Conservation (phyloP, 2,797 vertebrate genomes). For the Avahi laniger region DNA sequence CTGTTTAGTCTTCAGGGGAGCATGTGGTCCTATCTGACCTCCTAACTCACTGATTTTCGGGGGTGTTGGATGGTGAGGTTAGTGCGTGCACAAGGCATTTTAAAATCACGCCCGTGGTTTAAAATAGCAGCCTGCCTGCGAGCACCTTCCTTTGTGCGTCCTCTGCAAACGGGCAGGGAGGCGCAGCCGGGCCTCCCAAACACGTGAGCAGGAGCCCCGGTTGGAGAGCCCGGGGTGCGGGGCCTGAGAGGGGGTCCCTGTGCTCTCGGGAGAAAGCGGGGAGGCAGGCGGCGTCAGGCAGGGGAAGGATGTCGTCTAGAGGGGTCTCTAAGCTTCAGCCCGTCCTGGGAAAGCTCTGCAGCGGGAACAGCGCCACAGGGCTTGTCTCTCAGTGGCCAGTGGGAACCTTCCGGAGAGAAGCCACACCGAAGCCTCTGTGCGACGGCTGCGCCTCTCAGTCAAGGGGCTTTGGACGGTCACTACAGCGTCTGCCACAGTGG, state of each 20-base stretch:
- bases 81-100: background rate
- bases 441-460: background rate
- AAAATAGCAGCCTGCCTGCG: background rate
- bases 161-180: background rate
- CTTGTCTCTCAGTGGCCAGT: background rate
- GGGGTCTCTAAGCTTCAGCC: background rate
- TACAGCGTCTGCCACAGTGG: fast-evolving
- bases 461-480: background rate
- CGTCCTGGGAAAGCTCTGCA: background rate
- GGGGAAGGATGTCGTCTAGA: background rate
- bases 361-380: background rate
- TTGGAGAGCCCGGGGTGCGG: background rate
- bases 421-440: background rate
- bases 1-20: background rate
- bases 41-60: background rate
- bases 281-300: background rate
- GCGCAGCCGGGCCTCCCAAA: background rate
- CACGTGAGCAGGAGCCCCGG: background rate
- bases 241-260: background rate
- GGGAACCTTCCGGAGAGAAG: background rate
- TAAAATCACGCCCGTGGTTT: background rate
- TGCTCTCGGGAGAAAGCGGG: background rate
- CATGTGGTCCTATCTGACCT: background rate
- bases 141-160: background rate
- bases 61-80: background rate